Conservation (phyloP, 2,888 invertebrate genomes). For the Smittia sp. region DNA sequence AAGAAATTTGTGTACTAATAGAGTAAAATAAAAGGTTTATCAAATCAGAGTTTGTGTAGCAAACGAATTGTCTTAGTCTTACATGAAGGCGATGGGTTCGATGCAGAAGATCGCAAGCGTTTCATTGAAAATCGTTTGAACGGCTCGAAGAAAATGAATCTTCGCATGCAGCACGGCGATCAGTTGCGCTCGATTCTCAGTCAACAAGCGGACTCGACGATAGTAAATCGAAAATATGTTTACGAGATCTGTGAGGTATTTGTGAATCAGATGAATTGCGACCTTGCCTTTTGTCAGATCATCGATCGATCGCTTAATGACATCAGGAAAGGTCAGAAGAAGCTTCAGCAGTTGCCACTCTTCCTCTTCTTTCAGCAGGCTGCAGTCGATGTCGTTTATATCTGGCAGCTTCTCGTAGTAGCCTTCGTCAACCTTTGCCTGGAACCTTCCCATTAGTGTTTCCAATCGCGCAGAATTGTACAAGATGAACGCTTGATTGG, state of each 20-base stretch:
- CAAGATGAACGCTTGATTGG: constrained; percentile 60
- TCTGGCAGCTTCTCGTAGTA: constrained; percentile 62
- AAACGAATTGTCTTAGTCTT: constrained; percentile 45
- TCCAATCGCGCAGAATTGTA: constrained; percentile 75
- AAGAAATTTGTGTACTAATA: not conserved
- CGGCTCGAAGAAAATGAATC: constrained; percentile 64
- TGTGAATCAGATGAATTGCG: constrained; percentile 63
- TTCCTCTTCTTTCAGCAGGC: constrained; percentile 66
- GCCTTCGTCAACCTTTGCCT: constrained; percentile 57
- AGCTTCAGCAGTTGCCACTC: constrained; percentile 74
- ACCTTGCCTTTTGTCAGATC: constrained; percentile 57
- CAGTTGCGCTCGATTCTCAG: constrained; percentile 65
- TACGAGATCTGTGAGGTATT: constrained; percentile 63
- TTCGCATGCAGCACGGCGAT: constrained; percentile 66
- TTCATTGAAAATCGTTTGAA: constrained; percentile 64
- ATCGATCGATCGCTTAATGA: constrained; percentile 59
- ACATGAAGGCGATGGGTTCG: constrained; percentile 69
- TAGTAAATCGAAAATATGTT: constrained; percentile 72
- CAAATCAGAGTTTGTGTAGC: not conserved
- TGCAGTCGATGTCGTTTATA: constrained; percentile 61
- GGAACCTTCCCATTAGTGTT: constrained; percentile 63
- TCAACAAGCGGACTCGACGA: constrained; percentile 65
- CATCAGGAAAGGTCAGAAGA: constrained; percentile 64
- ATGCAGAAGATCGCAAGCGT: constrained; percentile 64
- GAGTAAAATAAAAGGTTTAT: not conserved